Base-by-base conservation (phyloP, 2,113 vertebrate genomes). In the Lethenteron reissneri region DNA sequence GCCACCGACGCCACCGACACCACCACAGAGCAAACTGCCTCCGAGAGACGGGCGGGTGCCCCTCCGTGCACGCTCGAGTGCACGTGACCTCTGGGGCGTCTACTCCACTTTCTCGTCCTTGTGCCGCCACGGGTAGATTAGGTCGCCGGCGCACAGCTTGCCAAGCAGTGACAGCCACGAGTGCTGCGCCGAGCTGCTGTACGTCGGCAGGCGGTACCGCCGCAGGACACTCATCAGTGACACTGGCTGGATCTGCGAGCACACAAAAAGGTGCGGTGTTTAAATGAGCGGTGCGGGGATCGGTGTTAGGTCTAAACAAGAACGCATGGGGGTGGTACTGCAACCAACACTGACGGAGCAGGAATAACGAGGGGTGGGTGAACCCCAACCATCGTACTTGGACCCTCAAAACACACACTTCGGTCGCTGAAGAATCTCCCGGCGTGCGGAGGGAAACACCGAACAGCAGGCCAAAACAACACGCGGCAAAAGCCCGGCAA, bases 51-150 rank as follows among this genome's bases (percentile, higher is more conserved):
- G 41, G 41, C 41, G 41, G 41, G 41, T 41, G 41, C 41, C 41
- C 41, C 41, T 41, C 41, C 41, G 41, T 41, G 41, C 41, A 41
- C 41, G 41, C 41, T 41, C 41, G 41, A 41, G 41, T 41, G 41
- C 41, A 41, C 41, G 41, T 41, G 41, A 41, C 9, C 41, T n/a
- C 1, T 17, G 57, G 41, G 12, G 70, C 13, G 15, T 72, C 87
- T 77, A 95, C 74, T 94, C 86, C n/a, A 82, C 81, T 78, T 92
- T 92, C 76, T 84, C 82, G 76, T 74, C 82, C 79, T 86, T 90
- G 77, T 86, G 87, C 74, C 81, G 90, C 94, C 92, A 99, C 70
- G 94, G 94, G 75, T 94, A 97, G 77, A 99, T 83, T 56, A 99
- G 84, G 79, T 97, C 88, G 58, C 94, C 94, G 0, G 92, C 80